Evolutionary conservation across 2,797 vertebrate genomes (phyloP).

Genomic region (Hypotaenidia philippensis): DNA sequence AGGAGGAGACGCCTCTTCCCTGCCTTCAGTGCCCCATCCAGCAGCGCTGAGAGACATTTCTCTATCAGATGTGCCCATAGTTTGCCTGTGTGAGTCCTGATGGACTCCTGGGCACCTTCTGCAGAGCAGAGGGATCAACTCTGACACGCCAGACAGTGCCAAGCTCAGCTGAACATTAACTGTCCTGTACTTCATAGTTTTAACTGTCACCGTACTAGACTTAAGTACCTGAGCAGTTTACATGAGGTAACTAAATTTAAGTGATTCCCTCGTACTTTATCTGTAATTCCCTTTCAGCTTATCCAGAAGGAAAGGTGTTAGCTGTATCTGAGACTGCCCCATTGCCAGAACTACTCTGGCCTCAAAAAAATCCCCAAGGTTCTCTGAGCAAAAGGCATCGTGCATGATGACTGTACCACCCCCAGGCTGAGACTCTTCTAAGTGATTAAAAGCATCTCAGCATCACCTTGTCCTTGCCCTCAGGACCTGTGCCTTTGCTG

Average conservation of each 20-base stretch:
- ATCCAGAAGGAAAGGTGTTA: background rate
- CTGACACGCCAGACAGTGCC: background rate
- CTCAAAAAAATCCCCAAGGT: background rate
- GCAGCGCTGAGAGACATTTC: background rate
- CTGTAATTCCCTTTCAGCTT: background rate
- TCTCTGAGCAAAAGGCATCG: background rate
- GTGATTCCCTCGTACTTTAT: background rate
- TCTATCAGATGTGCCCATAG: background rate
- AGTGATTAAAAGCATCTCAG: background rate
- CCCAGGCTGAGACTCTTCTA: background rate
- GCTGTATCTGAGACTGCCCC: background rate
- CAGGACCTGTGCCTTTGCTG: background rate
- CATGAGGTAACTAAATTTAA: background rate
- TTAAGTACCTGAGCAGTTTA: background rate
- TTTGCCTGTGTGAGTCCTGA: background rate
- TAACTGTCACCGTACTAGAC: background rate
- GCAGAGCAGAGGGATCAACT: slow-evolving; percentile 7
- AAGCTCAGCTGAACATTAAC: slow-evolving; percentile 1
- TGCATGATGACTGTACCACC: rapidly evolving
- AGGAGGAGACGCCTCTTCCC: background rate
- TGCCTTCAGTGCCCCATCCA: background rate
- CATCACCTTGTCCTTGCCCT: background rate
- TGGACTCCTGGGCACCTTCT: background rate
- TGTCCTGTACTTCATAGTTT: background rate
- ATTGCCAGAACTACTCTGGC: background rate